Conservation (phyloP, 2,888 invertebrate genomes). For the Digitonthophagus gazella region DNA sequence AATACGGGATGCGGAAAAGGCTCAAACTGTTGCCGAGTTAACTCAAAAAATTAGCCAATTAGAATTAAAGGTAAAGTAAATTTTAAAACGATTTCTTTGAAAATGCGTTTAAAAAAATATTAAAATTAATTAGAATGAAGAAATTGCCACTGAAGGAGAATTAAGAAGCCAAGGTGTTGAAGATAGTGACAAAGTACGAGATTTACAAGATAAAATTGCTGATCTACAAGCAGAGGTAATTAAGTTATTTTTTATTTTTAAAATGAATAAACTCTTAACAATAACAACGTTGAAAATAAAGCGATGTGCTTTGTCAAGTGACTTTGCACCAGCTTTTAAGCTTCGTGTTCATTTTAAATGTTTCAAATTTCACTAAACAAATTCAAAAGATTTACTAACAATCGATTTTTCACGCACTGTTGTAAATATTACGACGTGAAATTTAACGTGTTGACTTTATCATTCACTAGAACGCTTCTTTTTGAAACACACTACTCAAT, state of each 20-base stretch:
- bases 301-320: not conserved
- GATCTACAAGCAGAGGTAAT: constrained; percentile 91
- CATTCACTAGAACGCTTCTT: not conserved
- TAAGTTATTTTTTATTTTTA: not conserved
- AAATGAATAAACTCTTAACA: not conserved
- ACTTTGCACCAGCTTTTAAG: no score
- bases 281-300: not conserved
- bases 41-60: constrained; percentile 91
- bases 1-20: constrained; percentile 92
- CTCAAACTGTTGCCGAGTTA: constrained; percentile 90
- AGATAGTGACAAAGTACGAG: constrained; percentile 82
- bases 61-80: constrained; percentile 74
- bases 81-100: not conserved
- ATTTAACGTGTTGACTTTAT: no score
- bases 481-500: not conserved
- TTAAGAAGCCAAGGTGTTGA: constrained; percentile 77
- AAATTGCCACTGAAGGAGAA: constrained; percentile 91
- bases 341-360: no score
- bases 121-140: constrained; percentile 94
- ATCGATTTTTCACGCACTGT: no score
- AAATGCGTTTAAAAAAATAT: not conserved
- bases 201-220: constrained; percentile 88
- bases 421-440: no score
- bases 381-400: no score
- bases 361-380: no score